Base-by-base conservation (phyloP, 1,140 invertebrate genomes). In the Conus ventricosus region DNA sequence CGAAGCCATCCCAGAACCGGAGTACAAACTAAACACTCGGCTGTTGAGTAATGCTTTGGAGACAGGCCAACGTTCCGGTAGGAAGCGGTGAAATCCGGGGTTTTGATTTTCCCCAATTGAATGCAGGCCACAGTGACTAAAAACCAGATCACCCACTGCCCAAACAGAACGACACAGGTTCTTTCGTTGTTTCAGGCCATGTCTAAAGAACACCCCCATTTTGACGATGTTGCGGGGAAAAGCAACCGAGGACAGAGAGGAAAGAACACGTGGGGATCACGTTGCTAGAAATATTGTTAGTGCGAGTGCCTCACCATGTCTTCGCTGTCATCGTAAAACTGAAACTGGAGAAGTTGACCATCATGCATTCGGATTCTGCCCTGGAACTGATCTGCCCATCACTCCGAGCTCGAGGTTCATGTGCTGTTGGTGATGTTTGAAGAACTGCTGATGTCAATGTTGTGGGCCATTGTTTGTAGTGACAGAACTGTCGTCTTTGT, bases 81-180 rank as follows among this genome's bases (percentile, higher is more conserved):
- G 5, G 54, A 60, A 20, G 20, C 25, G 63, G 27, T 39, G 63
- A 55, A 63, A 8, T 23, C 25, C 10, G 27, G 5, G 54, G 8
- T 0, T 27, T 15, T n/a, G 17, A 67, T 63, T 15, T 53, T 85
- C 67, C 76, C 84, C 6, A 39, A 63, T 27, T 76, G 54, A 10
- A 85, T 15, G 20, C 39, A 85, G 7, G 13, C 63, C 8, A 39
- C 84, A 7, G 54, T 8, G 0, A 76, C n/a, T 7, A 67, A n/a
- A 27, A 75, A 23, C 3, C 20, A 53, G 84, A 75, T 76, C 27
- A 85, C n/a, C 7, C 0, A 76, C n/a, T 7, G 84, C n/a, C 63
- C 63, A 75, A 23, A 20, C 20, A 53, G 67, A 75, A 85, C 76
- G 63, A 53, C 84, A 85, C 63, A 75, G 63, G 84, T 85, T 85